Evolutionary conservation across 2,113 vertebrate genomes (phyloP).

Genomic region (Ovibos moschatus): DNA sequence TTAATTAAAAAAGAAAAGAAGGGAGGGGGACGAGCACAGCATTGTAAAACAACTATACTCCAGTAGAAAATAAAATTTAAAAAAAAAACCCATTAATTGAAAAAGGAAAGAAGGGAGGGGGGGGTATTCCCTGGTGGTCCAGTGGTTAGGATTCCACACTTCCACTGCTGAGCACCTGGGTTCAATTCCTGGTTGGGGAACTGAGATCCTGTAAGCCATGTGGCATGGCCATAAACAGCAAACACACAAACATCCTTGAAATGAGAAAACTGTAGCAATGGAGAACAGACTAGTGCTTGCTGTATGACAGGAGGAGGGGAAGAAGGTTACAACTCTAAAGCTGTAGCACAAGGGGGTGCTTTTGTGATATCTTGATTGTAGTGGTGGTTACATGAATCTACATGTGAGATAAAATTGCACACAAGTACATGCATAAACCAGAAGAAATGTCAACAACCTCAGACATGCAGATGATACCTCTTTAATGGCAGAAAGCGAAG

Average conservation of each 20-base stretch:
- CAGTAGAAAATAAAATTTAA: neutral
- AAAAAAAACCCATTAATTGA: neutral
- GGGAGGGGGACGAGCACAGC: neutral
- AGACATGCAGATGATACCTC: neutral
- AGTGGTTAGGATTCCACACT: neutral
- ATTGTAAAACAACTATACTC: neutral
- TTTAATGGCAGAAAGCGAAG: neutral
- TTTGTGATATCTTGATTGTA: neutral
- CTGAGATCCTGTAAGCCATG: neutral
- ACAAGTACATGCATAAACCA: neutral
- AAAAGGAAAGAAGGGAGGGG: neutral
- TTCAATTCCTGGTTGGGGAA: neutral
- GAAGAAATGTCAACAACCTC: neutral
- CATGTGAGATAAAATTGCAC: neutral
- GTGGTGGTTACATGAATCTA: neutral
- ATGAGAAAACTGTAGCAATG: neutral
- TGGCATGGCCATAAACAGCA: neutral
- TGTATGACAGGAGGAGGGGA: neutral
- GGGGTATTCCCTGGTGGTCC: neutral
- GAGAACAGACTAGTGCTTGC: neutral
- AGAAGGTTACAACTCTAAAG: neutral
- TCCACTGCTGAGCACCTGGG: neutral
- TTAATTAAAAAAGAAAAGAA: neutral
- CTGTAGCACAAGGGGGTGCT: neutral
- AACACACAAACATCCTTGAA: neutral